Evolutionary conservation across 2,888 invertebrate genomes (phyloP).

Genomic region (Peribatodes rhomboidaria): DNA sequence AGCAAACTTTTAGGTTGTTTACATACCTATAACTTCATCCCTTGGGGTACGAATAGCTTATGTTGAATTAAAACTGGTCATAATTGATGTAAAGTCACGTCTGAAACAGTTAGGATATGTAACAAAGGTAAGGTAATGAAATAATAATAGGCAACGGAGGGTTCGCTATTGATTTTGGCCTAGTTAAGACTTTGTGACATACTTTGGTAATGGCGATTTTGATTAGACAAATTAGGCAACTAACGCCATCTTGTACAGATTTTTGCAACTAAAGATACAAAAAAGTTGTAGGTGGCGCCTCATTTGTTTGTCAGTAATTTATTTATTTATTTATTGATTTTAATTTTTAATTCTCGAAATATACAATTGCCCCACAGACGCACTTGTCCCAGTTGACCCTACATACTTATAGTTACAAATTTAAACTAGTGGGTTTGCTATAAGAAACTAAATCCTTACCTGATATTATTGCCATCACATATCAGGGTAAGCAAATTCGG

Average conservation of each 20-base stretch:
- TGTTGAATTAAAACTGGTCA: slow-evolving; percentile 39
- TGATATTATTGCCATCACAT: too few relatives aligned
- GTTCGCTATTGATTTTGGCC: slow-evolving; percentile 17
- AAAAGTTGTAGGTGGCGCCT: too few relatives aligned
- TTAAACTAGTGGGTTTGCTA: neutral
- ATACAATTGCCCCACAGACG: too few relatives aligned
- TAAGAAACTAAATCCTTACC: too few relatives aligned
- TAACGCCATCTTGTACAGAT: too few relatives aligned
- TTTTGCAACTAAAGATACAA: too few relatives aligned
- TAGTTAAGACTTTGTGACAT: slow-evolving; percentile 14
- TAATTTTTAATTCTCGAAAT: neutral
- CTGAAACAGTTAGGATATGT: slow-evolving; percentile 32
- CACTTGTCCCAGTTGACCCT: neutral
- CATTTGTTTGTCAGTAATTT: too few relatives aligned
- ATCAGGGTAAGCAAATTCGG: too few relatives aligned
- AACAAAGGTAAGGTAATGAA: slow-evolving; percentile 35
- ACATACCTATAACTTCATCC: slow-evolving; percentile 35
- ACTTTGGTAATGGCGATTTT: slow-evolving; percentile 7
- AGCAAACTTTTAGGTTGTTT: slow-evolving; percentile 48
- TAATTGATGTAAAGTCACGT: slow-evolving; percentile 43
- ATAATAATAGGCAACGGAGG: slow-evolving; percentile 25
- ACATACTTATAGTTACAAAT: neutral
- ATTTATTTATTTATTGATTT: too few relatives aligned
- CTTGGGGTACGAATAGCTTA: slow-evolving; percentile 42
- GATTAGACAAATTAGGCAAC: too few relatives aligned